Conservation (phyloP, 2,888 invertebrate species). For the Meloe dianella region DNA sequence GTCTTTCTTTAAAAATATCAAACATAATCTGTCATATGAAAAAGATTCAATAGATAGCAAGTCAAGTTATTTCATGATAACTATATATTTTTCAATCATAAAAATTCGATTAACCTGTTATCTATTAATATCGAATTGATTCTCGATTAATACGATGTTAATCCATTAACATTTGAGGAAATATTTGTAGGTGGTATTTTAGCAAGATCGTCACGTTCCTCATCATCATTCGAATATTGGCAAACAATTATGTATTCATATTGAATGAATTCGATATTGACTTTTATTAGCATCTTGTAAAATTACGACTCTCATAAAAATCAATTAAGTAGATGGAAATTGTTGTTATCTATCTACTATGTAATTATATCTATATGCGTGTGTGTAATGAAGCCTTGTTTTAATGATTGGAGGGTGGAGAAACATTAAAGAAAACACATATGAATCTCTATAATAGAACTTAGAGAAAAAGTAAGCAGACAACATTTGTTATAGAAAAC, state of each 20-base stretch:
- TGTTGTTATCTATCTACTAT: neutral
- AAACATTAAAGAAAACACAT: neutral
- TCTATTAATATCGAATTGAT: neutral
- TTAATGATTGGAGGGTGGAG: neutral
- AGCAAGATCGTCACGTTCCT: neutral
- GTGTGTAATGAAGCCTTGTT: neutral
- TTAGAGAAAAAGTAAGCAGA: neutral
- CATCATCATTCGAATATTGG: constrained; percentile 5
- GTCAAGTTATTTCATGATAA: too few relatives aligned
- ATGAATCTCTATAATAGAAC: neutral
- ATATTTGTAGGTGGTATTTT: neutral
- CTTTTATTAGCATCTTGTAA: neutral
- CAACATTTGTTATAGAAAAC: neutral
- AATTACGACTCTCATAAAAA: too few relatives aligned
- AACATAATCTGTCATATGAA: too few relatives aligned
- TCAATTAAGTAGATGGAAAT: neutral
- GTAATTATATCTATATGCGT: neutral
- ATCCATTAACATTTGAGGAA: neutral
- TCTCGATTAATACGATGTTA: neutral
- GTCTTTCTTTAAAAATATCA: too few relatives aligned
- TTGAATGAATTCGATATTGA: neutral
- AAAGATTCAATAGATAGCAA: too few relatives aligned
- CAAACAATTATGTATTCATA: neutral
- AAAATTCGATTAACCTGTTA: neutral
- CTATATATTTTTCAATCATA: neutral